These are phyloP conservation scores for Amphibalanus amphitrite DNA, from an alignment of 1,140 invertebrate species.

Conservation along the genomic window DNA sequence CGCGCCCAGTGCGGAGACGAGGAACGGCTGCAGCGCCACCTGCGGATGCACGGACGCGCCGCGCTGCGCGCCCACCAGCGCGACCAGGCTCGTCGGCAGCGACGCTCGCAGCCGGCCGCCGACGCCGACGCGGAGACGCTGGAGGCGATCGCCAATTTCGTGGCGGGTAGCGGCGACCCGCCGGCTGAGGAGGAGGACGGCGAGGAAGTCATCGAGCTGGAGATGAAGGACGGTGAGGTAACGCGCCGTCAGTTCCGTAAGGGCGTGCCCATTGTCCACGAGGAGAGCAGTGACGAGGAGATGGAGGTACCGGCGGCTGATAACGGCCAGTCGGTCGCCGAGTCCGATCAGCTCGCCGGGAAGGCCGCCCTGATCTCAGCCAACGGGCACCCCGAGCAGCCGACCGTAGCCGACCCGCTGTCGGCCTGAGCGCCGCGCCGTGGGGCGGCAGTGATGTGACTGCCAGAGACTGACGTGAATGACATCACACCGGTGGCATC, in stretches of 20 bases:
- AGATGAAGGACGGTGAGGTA: slow-evolving; percentile 3
- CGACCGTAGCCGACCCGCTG: too few relatives aligned
- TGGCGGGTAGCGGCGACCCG: not conserved
- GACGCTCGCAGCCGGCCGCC: not conserved
- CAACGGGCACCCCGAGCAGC: not conserved
- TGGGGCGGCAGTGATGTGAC: not conserved
- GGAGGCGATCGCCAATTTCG: not conserved
- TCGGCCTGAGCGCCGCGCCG: too few relatives aligned
- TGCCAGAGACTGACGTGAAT: not conserved
- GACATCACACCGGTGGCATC: too few relatives aligned
- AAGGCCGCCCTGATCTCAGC: not conserved
- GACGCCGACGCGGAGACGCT: not conserved
- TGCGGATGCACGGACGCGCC: not conserved
- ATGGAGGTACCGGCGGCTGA: not conserved
- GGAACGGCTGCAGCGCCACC: not conserved
- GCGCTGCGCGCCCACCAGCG: not conserved
- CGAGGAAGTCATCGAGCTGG: slow-evolving; percentile 4
- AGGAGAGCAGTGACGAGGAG: slow-evolving; percentile 1
- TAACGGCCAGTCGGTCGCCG: not conserved
- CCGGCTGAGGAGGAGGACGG: not conserved
- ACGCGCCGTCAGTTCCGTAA: not conserved
- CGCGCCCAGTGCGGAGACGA: not conserved
- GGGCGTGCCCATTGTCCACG: not conserved
- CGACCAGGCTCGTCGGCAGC: not conserved
- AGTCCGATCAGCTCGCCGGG: too few relatives aligned